Evolutionary conservation across 2,113 vertebrate species (phyloP), one percentile per base, ranked within the genome.

Genomic region (Scophthalmus maximus): DNA sequence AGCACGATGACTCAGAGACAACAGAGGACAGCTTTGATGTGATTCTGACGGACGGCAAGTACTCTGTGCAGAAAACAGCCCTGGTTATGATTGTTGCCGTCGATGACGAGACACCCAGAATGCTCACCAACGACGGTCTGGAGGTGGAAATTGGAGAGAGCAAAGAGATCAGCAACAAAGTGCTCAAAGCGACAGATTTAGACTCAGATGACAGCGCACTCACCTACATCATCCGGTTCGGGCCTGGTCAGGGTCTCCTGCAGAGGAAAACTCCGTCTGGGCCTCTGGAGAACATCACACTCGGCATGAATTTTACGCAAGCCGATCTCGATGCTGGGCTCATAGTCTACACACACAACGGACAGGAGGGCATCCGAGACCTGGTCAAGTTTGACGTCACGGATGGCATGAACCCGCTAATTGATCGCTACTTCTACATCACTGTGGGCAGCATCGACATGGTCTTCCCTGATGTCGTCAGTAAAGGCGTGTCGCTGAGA

Each of bases 281-380:
- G 25, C 76, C 63, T 66, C 60, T 91, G 52, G 94, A 96, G 84
- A 98, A 98, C 81, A 93, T 99, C 67, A 96, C 95, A 0, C 6
- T 95, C 5, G 95, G 96, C 34, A 96, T 96, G 96, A 98, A 98
- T 81, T 99, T 99, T 72, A 99, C 96, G 11, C 97, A 99, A 64
- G 94, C 91, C n/a, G 96, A 98, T 57, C 84, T 98, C 2, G 94
- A 98, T 65, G 92, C 90, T 46, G 94, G 93, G 22, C 81, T 94
- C 6, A 92, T 99, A 69, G 76, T 84, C 11, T 99, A 99, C 52
- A 85, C 78, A 14, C 97, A 99, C 88, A 94, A 88, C 25, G 96
- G 97, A 49, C 95, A 92, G 61, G 95, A 96, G 78, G 96, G 96
- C 51, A 81, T 96, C 61, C 91, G 95, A 63, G 97, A 99, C 84